Conservation (phyloP, 2,113 vertebrate genomes). For the Zosterops japonicus region DNA sequence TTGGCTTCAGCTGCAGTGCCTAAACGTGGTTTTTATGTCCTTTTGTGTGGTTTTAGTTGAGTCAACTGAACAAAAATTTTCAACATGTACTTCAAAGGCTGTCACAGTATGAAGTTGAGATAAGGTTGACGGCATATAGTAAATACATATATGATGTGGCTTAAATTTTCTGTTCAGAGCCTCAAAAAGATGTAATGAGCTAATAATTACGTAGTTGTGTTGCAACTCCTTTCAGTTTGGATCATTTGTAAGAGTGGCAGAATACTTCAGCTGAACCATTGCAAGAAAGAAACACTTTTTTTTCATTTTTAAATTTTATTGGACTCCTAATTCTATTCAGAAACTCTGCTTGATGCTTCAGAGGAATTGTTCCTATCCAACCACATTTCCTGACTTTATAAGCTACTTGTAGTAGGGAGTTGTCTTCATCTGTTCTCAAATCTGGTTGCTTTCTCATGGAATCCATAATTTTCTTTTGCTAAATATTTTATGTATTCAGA, state of each 20-base stretch:
- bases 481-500: not conserved
- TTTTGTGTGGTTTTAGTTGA: not conserved
- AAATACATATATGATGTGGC: accelerated
- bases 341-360: not conserved
- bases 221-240: not conserved
- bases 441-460: not conserved
- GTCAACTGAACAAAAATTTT: not conserved
- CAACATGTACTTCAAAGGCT: not conserved
- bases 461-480: not conserved
- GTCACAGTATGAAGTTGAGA: not conserved
- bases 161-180: not conserved
- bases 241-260: not conserved
- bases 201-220: not conserved
- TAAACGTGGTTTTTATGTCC: not conserved
- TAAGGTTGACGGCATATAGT: not conserved
- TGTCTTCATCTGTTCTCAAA: not conserved
- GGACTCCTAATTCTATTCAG: not conserved
- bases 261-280: not conserved
- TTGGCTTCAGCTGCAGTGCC: not conserved
- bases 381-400: not conserved
- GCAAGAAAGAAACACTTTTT: not conserved
- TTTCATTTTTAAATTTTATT: not conserved
- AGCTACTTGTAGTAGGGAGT: not conserved
- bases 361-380: not conserved
- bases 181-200: not conserved